These are phyloP conservation scores for Vombatus ursinus DNA, from an alignment of 2,113 vertebrate genomes.

Conservation along the genomic window DNA sequence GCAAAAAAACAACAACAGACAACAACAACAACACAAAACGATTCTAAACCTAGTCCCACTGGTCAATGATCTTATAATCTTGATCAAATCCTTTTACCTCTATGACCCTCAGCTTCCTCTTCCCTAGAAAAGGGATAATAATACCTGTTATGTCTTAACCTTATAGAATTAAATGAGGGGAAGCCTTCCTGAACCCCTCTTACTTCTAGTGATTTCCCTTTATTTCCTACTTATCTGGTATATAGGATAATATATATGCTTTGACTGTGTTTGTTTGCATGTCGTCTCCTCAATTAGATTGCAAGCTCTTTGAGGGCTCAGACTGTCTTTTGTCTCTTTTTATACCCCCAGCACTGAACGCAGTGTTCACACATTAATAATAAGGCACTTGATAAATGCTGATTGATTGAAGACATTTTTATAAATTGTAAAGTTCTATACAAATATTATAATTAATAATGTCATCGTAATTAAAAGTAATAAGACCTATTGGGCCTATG, in stretches of 20 bases:
- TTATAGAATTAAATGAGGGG: neutral
- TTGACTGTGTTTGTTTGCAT: neutral
- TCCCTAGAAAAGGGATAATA: neutral
- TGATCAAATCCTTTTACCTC: neutral
- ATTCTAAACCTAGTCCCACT: neutral
- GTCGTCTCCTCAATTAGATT: neutral
- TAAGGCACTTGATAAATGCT: neutral
- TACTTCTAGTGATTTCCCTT: neutral
- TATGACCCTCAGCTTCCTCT: neutral
- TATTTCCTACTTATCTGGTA: neutral
- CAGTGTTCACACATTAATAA: neutral
- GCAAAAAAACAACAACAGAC: no score
- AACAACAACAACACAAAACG: no score
- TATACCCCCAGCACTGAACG: neutral
- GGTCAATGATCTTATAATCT: neutral
- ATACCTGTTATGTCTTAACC: neutral
- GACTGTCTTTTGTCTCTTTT: neutral
- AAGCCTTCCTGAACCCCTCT: neutral
- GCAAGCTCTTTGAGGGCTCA: neutral
- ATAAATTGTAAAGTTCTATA: neutral
- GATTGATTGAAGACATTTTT: neutral
- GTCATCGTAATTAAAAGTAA: neutral
- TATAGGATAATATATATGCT: neutral
- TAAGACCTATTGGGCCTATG: neutral
- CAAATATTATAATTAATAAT: neutral